Conservation (phyloP, 2,797 vertebrate genomes). For the Enteromius paludinosus region DNA sequence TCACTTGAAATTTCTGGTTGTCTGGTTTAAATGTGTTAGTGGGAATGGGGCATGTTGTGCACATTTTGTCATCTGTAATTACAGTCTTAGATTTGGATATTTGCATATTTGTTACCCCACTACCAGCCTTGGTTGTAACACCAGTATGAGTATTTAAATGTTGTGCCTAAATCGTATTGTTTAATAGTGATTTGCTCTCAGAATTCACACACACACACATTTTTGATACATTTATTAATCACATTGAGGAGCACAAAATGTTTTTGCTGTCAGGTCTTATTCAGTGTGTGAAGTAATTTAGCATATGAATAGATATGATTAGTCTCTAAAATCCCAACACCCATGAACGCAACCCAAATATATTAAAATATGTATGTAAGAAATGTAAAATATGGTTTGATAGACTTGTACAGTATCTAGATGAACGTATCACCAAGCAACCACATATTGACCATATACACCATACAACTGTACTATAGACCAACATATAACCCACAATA, state of each 20-base stretch:
- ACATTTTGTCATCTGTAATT: not conserved
- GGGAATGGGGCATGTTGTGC: not conserved
- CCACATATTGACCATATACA: not conserved
- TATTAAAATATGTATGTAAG: no score
- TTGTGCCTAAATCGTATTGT: not conserved
- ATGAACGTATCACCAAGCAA: not conserved
- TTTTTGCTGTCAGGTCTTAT: not conserved
- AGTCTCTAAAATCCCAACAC: not conserved
- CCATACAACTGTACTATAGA: not conserved
- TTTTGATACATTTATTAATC: not conserved
- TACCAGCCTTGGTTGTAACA: not conserved
- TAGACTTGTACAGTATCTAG: no score
- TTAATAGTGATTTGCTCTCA: not conserved
- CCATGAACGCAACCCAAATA: no score
- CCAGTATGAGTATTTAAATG: not conserved
- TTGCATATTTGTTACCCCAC: not conserved
- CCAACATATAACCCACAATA: not conserved
- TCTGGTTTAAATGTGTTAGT: not conserved
- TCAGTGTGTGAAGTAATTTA: not conserved
- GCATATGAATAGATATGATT: not conserved
- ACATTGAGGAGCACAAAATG: not conserved
- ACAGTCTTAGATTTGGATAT: not conserved
- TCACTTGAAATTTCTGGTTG: not conserved
- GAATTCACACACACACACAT: no score
- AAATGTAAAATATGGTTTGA: no score